A percentile compares a stretch with the other conserved stretches of the same genome.
Evolutionary conservation across 1,140 invertebrate genomes (phyloP).

Genomic region (Aphaenogaster floridana): DNA sequence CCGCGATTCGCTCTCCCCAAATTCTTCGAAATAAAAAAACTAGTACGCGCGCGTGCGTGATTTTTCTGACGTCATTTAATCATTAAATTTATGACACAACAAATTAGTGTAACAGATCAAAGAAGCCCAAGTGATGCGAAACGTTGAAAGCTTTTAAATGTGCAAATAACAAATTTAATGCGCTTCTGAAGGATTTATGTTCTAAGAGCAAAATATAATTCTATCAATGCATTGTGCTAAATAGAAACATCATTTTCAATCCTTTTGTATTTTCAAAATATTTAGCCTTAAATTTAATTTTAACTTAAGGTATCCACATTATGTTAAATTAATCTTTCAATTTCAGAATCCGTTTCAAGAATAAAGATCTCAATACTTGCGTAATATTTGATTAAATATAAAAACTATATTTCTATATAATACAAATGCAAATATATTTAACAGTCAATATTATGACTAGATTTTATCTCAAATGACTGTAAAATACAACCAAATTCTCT

Average conservation of each 20-base stretch:
- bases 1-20: conserved; percentile 17
- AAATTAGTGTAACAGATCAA: conserved; percentile 8
- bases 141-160: not conserved
- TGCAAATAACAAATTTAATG: not conserved
- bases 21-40: conserved; percentile 15
- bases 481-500: not conserved
- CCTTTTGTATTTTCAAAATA: not conserved
- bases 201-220: not conserved
- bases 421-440: not conserved
- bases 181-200: not conserved
- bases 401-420: not conserved
- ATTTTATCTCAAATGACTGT: not conserved
- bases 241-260: not conserved
- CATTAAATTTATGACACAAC: conserved; percentile 11
- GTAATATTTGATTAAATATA: not conserved
- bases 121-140: not conserved
- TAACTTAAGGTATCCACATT: not conserved
- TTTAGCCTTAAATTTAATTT: not conserved
- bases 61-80: not conserved
- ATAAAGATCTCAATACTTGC: not conserved
- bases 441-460: not conserved
- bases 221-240: not conserved
- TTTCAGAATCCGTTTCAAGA: not conserved
- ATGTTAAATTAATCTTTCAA: not conserved
- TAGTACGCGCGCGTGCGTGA: not conserved